Percentiles rank a stretch among this genome's conserved stretches.
phyloP scores from a whole-genome alignment of 2,113 vertebrate genomes.

The Otus sunia region DNA sequence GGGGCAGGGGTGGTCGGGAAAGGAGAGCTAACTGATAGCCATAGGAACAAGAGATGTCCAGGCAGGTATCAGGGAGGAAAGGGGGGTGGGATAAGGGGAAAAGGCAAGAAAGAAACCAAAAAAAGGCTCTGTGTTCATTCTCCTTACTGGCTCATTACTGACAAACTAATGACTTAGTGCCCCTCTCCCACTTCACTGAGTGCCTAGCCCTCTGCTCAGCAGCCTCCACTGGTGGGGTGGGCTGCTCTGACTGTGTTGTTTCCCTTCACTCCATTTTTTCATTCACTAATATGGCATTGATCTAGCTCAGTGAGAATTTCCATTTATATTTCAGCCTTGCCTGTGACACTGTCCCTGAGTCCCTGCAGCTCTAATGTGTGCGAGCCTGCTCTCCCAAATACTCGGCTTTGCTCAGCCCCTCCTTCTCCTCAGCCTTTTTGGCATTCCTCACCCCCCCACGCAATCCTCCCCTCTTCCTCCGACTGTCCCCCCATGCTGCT shows the following conservation, averaged over 20 bases:
- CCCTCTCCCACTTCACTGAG: background rate
- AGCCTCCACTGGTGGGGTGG: background rate
- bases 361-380: background rate
- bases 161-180: background rate
- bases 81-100: background rate
- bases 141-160: background rate
- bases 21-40: background rate
- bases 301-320: slow-evolving; percentile 26
- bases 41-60: background rate
- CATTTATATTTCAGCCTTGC: slow-evolving; percentile 59
- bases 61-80: background rate
- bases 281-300: background rate
- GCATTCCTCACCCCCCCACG: background rate
- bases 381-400: background rate
- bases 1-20: background rate
- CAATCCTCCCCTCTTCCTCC: background rate
- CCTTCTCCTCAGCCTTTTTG: background rate
- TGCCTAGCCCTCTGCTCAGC: background rate
- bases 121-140: background rate
- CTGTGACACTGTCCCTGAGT: background rate
- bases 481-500: rapidly evolving
- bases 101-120: background rate
- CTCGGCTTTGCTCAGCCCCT: background rate
- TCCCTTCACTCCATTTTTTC: background rate
- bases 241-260: background rate